Conservation (phyloP, 92 coral and sea anemone species). For the Parazoanthus swiftii region DNA sequence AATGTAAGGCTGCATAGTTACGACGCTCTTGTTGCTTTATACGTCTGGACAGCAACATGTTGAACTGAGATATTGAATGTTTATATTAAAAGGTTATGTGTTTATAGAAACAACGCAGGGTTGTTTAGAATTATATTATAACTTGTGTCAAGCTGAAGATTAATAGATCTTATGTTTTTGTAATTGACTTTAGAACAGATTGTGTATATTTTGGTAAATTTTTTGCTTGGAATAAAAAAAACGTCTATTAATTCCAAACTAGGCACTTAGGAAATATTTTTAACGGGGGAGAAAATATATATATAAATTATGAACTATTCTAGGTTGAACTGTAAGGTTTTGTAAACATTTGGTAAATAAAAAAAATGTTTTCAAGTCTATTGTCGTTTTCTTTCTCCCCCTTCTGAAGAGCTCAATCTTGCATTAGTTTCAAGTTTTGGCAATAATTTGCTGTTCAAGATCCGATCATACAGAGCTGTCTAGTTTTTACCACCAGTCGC, state of each 20-base stretch:
- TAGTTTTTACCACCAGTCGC: background rate
- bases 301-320: background rate
- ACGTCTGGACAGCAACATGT: background rate
- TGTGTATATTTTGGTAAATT: background rate
- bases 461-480: background rate
- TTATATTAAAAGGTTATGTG: background rate
- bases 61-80: background rate
- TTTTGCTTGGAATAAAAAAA: background rate
- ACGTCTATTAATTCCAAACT: background rate
- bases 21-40: background rate
- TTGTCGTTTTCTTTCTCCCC: constrained; percentile 32
- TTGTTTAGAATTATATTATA: background rate
- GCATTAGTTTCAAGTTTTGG: background rate
- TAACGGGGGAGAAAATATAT: constrained; percentile 27
- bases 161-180: background rate
- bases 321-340: constrained; percentile 20
- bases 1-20: background rate
- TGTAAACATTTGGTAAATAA: constrained; percentile 38
- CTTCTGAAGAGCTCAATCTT: background rate
- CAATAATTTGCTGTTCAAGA: background rate
- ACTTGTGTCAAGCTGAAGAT: background rate
- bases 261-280: background rate
- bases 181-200: background rate
- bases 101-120: background rate
- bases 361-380: constrained; percentile 33